Evolutionary conservation across 2,113 vertebrate species (phyloP).

Genomic region (Cariama cristata): DNA sequence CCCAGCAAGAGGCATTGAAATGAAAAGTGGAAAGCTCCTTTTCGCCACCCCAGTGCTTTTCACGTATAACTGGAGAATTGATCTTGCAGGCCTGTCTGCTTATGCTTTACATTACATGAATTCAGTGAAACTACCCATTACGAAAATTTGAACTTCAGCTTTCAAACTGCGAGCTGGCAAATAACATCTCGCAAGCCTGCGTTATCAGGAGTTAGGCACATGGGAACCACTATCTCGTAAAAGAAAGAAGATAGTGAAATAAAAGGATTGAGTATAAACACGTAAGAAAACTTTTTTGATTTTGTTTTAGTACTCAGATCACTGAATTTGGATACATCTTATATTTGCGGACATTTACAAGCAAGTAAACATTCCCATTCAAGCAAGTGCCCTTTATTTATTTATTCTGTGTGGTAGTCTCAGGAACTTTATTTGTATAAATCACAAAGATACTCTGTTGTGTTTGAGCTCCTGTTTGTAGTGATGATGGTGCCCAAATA

Average conservation of each 20-base stretch:
- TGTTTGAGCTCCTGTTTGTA: slow-evolving; percentile 8
- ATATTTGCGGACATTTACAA: not conserved
- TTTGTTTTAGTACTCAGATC: not conserved
- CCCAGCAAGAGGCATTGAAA: not conserved
- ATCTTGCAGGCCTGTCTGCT: not conserved
- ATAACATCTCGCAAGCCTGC: not conserved
- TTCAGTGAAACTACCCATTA: not conserved
- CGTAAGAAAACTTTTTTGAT: not conserved
- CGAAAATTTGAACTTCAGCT: not conserved
- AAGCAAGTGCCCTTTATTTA: not conserved
- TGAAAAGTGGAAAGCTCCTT: not conserved
- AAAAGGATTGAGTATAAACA: not conserved
- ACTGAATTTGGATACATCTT: not conserved
- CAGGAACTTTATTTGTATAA: slow-evolving; percentile 14
- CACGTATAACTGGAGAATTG: not conserved
- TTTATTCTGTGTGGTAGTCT: not conserved
- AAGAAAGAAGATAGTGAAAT: not conserved
- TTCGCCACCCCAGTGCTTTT: not conserved
- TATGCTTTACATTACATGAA: not conserved
- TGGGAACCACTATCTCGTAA: not conserved
- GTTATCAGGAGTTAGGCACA: not conserved
- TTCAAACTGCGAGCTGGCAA: not conserved
- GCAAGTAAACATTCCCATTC: not conserved
- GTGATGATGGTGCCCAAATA: slow-evolving; percentile 58
- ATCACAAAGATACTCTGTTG: slow-evolving; percentile 6